Base-by-base conservation (phyloP, 2,888 invertebrate genomes). In the Heliothis peltigera region DNA sequence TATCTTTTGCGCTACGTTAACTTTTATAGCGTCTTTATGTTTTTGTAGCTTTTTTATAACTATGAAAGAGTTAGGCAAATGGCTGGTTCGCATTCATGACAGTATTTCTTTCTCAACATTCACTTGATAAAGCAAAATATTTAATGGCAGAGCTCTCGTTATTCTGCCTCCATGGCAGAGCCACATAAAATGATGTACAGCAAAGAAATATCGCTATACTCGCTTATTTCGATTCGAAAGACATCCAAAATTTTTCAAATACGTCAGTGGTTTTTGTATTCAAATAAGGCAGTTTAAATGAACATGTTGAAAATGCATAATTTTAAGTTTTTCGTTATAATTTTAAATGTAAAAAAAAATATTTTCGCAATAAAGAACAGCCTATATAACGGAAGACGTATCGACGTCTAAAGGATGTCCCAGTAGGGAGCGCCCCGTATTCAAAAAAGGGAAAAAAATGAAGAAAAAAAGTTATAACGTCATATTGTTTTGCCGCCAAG, bases 401-500 rank as follows among this genome's bases (percentile, higher is more conserved):
- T 89, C 88, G 90, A 87, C 88, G 85, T 85, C 89, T 87, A 90
- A 90, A 91, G 90, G 88, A 85, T 87, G 89, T 87, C 88, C 87
- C 89, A 78, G 84, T 83, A 88, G 90, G 92, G 92, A 88, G 89
- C 86, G 84, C 82, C 80, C 87, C 89, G 90, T 92, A 92, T 93
- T 92, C 92, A 92, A 93, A 94, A 92, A 94, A 91, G 90, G 92
- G 90, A 88, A 92, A 91, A 91, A 93, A 91, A 91, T 90, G 91
- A 89, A 92, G 89, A 93, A 93, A 93, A 93, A 94, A 95, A 93
- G 92, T 92, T 93, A 93, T 95, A 94, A 92, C 94, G 93, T 94
- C 94, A 95, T 94, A 95, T 95, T 95, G 94, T 95, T 94, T 95
- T 94, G 93, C 93, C 91, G 89, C 92, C 90, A 89, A 89, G 90